Evolutionary conservation across 2,113 vertebrate species (phyloP).

Genomic region (Kryptolebias marmoratus): DNA sequence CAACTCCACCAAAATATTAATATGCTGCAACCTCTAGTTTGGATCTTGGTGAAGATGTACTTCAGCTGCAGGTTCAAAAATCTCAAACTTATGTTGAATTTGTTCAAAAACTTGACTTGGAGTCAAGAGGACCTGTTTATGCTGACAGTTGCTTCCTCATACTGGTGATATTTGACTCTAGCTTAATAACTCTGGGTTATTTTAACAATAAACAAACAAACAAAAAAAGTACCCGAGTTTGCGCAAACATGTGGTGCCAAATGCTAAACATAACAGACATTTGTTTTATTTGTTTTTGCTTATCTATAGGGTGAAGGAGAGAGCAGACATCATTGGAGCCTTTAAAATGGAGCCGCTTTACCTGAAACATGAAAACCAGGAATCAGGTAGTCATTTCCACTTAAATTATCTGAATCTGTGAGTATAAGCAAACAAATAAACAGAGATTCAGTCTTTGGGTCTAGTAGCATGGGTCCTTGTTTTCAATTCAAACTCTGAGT

Average conservation of each 20-base stretch:
- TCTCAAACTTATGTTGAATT: no score
- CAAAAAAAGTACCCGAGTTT: not conserved
- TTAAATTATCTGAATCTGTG: not conserved
- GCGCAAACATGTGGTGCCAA: no score
- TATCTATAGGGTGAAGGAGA: slow-evolving; percentile 89
- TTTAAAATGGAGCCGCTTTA: slow-evolving; percentile 95
- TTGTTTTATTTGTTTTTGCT: not conserved
- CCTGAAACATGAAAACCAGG: slow-evolving; percentile 91
- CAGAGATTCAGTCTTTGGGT: not conserved
- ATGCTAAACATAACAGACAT: not conserved
- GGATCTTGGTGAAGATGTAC: no score
- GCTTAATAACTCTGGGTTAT: not conserved
- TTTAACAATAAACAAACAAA: not conserved
- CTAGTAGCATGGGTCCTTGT: not conserved
- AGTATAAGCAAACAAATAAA: not conserved
- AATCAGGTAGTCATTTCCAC: slow-evolving; percentile 84
- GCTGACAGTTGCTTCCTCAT: no score
- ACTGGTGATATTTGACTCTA: no score
- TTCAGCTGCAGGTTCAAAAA: no score
- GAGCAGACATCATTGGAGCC: slow-evolving; percentile 87
- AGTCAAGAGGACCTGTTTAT: no score
- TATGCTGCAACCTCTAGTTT: no score
- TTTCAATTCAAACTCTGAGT: not conserved
- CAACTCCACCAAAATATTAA: no score
- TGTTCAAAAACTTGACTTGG: no score